Evolutionary conservation across 2,888 invertebrate species (phyloP).

Genomic region (Aphidoletes aphidimyza): DNA sequence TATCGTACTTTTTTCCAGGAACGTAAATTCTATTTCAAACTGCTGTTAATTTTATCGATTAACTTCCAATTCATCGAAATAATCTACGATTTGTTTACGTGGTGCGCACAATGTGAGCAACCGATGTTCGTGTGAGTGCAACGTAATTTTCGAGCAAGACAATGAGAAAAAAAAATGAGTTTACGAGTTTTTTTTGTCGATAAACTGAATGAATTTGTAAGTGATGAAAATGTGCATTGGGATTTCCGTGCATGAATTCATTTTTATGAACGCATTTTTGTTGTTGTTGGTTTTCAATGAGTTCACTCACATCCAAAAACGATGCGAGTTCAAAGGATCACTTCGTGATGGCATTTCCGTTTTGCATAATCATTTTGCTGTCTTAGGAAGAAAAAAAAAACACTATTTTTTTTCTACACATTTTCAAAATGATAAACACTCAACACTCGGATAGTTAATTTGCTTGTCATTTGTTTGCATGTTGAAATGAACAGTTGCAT

Average conservation of each 20-base stretch:
- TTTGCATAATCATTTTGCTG: background rate
- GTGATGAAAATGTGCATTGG: background rate
- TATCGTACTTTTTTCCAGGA: background rate
- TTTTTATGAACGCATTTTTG: background rate
- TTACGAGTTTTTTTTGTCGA: too few relatives aligned
- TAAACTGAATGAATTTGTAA: background rate
- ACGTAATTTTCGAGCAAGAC: too few relatives aligned
- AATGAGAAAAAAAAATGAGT: too few relatives aligned
- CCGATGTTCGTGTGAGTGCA: background rate
- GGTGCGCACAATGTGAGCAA: background rate
- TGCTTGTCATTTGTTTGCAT: background rate
- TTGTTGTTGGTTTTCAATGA: background rate
- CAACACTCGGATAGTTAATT: background rate
- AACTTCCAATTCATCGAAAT: background rate
- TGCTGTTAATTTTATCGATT: background rate
- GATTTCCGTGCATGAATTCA: background rate
- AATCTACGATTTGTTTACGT: slow-evolving; percentile 6
- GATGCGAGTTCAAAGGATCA: too few relatives aligned
- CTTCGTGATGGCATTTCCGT: background rate
- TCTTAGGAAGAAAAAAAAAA: too few relatives aligned
- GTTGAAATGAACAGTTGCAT: background rate
- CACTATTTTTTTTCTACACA: too few relatives aligned
- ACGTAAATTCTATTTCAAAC: background rate
- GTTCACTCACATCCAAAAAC: background rate
- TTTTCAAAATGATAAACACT: background rate